Base-by-base conservation (phyloP, 2,888 invertebrate species). In the Athrips mouffetella region DNA sequence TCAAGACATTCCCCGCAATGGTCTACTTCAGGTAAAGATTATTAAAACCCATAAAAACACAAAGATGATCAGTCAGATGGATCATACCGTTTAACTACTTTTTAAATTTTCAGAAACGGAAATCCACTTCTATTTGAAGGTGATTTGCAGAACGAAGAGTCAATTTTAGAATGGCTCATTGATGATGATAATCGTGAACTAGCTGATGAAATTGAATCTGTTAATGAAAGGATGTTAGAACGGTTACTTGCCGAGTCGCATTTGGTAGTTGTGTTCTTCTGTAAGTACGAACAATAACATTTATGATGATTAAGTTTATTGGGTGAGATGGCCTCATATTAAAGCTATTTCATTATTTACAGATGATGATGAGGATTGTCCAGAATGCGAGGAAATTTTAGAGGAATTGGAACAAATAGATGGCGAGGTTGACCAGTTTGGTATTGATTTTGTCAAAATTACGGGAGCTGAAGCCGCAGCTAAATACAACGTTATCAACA, bases 391-490 rank as follows among this genome's bases (percentile, higher is more conserved):
- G 58, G 96, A 96, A 73, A 97, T 98, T 47, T 89, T 98, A 39
- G 94, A 95, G 74, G 93, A 96, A 53, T 81, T 98, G 31, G 98
- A 98, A 80, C 94, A 96, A 75, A 98, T 98, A 59, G 98, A 98
- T 67, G 97, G 97, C 25, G 98, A 98, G 85, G 96, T 97, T 0
- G 97, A 97, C 79, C 91, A 94, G 63, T 96, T 92, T 72, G 96
- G 96, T n/a, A 97, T 97, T 59, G 97, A 97, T 76, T 97, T 98
- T 79, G 97, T 98, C 0, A 97, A 97, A 78, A 96, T 97, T 47
- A 92, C 94, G 35, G 95, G 95, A 66, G 88, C 92, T 0, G 94
- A 94, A 62, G 94, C 96, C 1, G 95, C 96, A 8, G 92, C 93
- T 29, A 93, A 93, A 63, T 96, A 95, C 74, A 94, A 94, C 60